Evolutionary conservation across 2,888 invertebrate genomes (phyloP).

Genomic region (Tupiocoris notatus): DNA sequence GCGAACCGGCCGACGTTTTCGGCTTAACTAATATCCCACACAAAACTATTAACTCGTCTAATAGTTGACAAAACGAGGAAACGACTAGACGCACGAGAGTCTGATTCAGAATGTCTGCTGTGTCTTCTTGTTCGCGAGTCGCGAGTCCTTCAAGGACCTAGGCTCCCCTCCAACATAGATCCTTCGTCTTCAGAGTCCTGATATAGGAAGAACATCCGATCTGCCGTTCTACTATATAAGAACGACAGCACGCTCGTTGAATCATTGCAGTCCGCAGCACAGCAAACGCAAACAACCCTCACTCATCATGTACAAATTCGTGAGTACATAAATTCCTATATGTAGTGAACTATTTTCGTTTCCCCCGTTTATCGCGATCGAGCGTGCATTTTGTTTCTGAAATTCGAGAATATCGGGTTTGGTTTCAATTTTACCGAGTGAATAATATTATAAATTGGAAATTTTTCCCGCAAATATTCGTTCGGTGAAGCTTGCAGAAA

Average conservation of each 20-base stretch:
- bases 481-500: too few species aligned
- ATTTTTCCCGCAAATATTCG: too few species aligned
- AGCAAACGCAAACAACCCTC: slow-evolving; percentile 22
- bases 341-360: too few species aligned
- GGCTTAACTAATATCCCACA: too few species aligned
- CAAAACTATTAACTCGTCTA: too few species aligned
- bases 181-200: neutral
- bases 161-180: neutral
- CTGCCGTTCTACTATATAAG: slow-evolving; percentile 24
- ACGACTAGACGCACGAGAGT: neutral
- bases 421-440: too few species aligned
- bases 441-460: too few species aligned
- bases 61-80: neutral
- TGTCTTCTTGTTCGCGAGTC: neutral
- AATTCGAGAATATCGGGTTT: too few species aligned
- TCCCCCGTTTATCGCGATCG: too few species aligned
- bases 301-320: slow-evolving; percentile 52
- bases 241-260: neutral
- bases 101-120: neutral
- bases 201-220: neutral
- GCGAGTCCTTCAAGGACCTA: neutral
- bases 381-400: too few species aligned
- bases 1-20: too few species aligned
- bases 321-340: slow-evolving; percentile 47
- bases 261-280: slow-evolving; percentile 41